These are phyloP conservation scores for Tolmerus cingulatus DNA, from an alignment of 2,888 invertebrate genomes.

Conservation along the genomic window DNA sequence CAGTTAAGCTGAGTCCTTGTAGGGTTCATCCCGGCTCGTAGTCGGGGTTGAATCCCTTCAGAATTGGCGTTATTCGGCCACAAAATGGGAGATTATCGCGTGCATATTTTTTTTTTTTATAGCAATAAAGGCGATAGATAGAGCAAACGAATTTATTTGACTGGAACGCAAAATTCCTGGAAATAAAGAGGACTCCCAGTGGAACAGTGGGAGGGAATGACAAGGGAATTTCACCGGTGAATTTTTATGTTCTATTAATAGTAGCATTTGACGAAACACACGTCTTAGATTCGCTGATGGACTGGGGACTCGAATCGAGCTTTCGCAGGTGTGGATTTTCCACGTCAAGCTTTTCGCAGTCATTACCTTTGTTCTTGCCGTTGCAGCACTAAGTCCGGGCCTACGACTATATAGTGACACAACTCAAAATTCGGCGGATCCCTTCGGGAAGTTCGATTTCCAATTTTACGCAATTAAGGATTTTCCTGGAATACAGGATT, in stretches of 20 bases:
- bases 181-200: not conserved
- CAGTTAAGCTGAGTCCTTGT: not conserved
- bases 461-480: not conserved
- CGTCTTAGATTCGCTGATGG: constrained; percentile 12
- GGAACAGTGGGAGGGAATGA: not conserved
- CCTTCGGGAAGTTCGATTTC: not conserved
- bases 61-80: not conserved
- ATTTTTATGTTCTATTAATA: constrained; percentile 33
- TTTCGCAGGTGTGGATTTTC: constrained; percentile 9
- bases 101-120: constrained; percentile 1
- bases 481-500: not conserved
- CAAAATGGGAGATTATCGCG: constrained; percentile 16
- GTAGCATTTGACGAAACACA: not conserved
- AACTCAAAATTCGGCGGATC: not conserved
- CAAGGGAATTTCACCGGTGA: not conserved
- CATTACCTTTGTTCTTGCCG: not conserved
- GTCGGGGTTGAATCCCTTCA: not conserved
- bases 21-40: not conserved
- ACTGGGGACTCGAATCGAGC: not conserved
- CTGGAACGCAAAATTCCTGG: constrained; percentile 5
- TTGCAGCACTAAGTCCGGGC: not conserved
- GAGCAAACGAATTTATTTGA: not conserved
- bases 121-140: constrained; percentile 23
- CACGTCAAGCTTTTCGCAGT: constrained; percentile 18
- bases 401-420: not conserved